Evolutionary conservation across 2,113 vertebrate species (phyloP).

Genomic region (Myrmecophaga tridactyla): DNA sequence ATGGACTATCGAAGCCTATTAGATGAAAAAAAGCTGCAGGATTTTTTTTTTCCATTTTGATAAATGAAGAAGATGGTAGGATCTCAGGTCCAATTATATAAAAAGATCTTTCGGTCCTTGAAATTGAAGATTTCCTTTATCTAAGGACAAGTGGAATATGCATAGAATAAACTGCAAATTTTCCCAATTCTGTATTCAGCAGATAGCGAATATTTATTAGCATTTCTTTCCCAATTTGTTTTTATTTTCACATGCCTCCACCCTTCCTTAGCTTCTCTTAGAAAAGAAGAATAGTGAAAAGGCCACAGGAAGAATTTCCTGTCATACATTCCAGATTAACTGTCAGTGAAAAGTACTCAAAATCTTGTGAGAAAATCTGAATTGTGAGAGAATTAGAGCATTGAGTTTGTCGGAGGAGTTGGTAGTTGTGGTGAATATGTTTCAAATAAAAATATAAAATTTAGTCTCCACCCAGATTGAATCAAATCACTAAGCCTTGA

Average conservation of each 20-base stretch:
- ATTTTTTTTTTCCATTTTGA: not conserved
- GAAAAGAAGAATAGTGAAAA: not conserved
- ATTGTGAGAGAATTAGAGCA: not conserved
- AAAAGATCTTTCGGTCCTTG: not conserved
- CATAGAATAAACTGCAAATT: not conserved
- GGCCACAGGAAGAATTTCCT: not conserved
- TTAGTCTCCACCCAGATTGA: not conserved
- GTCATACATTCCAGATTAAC: not conserved
- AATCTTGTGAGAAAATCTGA: slow-evolving; percentile 13
- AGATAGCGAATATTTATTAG: not conserved
- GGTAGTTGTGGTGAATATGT: not conserved
- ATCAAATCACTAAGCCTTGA: not conserved
- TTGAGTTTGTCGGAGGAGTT: not conserved
- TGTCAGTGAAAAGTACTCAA: not conserved
- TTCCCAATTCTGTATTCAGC: not conserved
- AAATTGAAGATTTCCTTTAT: not conserved
- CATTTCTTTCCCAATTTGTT: not conserved
- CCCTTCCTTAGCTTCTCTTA: not conserved
- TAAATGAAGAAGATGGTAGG: not conserved
- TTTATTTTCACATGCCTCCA: slow-evolving; percentile 27
- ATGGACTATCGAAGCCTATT: not conserved
- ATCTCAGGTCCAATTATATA: not conserved
- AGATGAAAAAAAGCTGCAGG: not conserved
- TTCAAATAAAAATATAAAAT: not conserved
- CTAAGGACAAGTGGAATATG: not conserved